phyloP scores from a whole-genome alignment of 2,797 vertebrate species.

The Chiroxiphia lanceolata region DNA sequence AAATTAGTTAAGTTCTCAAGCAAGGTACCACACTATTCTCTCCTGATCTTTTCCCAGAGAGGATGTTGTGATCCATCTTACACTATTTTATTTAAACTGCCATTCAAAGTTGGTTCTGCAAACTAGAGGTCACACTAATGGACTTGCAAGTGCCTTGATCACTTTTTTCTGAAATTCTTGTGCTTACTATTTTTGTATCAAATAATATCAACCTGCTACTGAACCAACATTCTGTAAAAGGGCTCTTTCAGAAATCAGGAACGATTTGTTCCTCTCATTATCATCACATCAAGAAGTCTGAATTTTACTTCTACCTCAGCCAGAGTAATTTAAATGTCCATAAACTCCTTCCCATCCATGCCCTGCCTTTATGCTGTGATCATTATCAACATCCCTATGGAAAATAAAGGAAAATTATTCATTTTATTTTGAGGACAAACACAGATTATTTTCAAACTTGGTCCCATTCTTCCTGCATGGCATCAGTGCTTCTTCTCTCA shows the following conservation, averaged over 20 bases:
- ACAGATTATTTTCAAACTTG: not conserved
- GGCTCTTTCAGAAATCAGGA: not conserved
- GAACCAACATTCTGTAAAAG: not conserved
- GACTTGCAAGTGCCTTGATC: not conserved
- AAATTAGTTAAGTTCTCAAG: not conserved
- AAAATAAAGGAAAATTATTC: not conserved
- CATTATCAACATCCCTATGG: not conserved
- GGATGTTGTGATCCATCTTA: not conserved
- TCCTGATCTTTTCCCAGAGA: not conserved
- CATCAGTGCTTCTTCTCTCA: not conserved
- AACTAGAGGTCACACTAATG: not conserved
- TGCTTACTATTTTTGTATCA: not conserved
- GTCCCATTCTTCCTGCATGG: not conserved
- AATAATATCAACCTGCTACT: not conserved
- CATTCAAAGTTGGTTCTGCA: not conserved
- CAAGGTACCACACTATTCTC: not conserved
- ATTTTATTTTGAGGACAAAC: not conserved
- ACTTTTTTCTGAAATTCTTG: not conserved
- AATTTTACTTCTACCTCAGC: not conserved
- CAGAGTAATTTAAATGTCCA: conserved; percentile 4
- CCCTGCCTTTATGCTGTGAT: not conserved
- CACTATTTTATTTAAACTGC: not conserved
- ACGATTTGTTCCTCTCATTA: not conserved
- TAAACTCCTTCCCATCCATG: not conserved
- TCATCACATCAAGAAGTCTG: not conserved